phyloP scores from a whole-genome alignment of 2,113 vertebrate species.

The Lepus europaeus region DNA sequence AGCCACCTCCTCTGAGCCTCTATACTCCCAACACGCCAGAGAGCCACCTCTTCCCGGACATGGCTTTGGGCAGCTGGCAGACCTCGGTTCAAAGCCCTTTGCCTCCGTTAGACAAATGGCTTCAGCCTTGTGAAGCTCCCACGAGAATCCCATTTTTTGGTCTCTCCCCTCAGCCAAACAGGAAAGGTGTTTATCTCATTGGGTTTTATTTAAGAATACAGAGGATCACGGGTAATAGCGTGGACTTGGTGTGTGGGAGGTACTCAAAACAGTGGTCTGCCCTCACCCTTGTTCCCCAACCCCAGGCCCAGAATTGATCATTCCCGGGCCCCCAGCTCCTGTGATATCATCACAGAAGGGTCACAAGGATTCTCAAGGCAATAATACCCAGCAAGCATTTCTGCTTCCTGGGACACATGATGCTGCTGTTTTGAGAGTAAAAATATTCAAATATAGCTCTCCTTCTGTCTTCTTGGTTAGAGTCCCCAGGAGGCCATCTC shows the following conservation, averaged over 20 bases:
- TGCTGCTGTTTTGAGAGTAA: conserved; percentile 52
- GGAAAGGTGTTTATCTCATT: neutral
- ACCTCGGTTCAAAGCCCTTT: neutral
- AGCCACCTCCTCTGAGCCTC: neutral
- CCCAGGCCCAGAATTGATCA: neutral
- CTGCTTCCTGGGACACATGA: conserved; percentile 34
- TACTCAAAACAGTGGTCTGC: neutral
- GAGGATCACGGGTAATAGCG: neutral
- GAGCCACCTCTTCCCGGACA: neutral
- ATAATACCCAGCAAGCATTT: conserved; percentile 24
- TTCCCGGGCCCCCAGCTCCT: neutral
- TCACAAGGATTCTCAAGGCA: conserved; percentile 23
- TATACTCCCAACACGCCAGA: neutral
- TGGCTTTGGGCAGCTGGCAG: neutral
- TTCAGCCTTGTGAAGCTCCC: neutral
- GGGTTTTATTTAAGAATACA: neutral
- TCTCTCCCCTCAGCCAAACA: neutral
- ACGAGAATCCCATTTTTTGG: no score
- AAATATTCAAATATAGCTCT: conserved; percentile 40
- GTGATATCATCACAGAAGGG: neutral
- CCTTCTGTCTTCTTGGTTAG: neutral
- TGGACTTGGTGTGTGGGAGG: neutral
- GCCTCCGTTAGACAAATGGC: neutral
- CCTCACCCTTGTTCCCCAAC: no score
- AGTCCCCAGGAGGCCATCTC: conserved; percentile 3